phyloP scores from a whole-genome alignment of 2,113 vertebrate species.

The Pogonocichla stellata region DNA sequence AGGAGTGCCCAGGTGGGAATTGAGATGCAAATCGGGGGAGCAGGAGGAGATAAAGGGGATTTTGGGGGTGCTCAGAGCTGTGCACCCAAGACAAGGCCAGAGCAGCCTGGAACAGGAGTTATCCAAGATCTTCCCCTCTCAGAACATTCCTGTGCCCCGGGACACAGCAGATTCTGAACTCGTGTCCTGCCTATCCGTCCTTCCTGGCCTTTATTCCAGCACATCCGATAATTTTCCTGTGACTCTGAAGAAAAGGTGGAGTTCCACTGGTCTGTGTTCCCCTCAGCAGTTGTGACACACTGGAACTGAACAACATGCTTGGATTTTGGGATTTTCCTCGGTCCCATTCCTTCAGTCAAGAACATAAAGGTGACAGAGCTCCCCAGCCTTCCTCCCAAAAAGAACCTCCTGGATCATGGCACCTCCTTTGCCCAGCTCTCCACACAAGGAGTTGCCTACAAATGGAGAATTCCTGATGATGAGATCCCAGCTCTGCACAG shows the following conservation, averaged over 20 bases:
- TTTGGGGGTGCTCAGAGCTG: background rate
- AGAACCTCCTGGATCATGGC: background rate
- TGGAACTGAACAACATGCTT: fast-evolving
- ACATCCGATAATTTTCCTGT: background rate
- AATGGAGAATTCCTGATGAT: background rate
- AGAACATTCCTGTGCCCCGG: background rate
- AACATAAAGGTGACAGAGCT: background rate
- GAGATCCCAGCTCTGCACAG: background rate
- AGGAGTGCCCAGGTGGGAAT: background rate
- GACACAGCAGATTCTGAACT: background rate
- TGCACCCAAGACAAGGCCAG: background rate
- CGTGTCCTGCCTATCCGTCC: background rate
- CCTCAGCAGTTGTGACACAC: background rate
- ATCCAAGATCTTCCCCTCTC: background rate
- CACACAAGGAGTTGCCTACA: background rate
- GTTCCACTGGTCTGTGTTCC: background rate
- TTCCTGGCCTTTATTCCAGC: background rate
- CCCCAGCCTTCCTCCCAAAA: background rate
- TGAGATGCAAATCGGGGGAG: background rate
- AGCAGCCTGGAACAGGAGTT: background rate
- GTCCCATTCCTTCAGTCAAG: background rate
- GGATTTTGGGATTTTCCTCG: background rate
- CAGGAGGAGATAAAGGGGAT: background rate
- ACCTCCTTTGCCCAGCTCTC: background rate
- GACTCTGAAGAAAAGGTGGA: background rate